A percentile compares a stretch with the other conserved stretches of the same genome.
Conservation (phyloP, 2,113 vertebrate genomes). For the Notechis scutatus region DNA sequence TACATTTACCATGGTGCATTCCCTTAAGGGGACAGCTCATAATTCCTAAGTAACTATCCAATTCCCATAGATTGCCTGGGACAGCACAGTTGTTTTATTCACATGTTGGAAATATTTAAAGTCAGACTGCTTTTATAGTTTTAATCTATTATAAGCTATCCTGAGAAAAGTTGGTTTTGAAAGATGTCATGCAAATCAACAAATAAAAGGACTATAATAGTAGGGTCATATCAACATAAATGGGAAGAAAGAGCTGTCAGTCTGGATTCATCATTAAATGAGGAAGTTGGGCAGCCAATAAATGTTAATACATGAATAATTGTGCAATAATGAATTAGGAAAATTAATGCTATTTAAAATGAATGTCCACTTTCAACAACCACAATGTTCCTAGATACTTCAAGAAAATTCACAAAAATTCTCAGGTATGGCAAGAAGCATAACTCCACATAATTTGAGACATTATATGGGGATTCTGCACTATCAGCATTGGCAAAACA, state of each 20-base stretch:
- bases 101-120: not conserved
- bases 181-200: not conserved
- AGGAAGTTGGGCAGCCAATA: not conserved
- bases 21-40: too few species aligned
- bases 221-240: not conserved
- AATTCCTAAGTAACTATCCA: too few species aligned
- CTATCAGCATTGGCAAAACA: not conserved
- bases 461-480: not conserved
- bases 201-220: not conserved
- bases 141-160: not conserved
- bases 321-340: not conserved
- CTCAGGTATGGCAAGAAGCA: not conserved
- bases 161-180: not conserved
- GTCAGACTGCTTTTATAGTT: not conserved
- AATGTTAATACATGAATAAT: not conserved
- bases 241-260: not conserved
- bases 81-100: too few species aligned
- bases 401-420: not conserved
- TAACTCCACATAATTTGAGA: not conserved
- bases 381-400: not conserved
- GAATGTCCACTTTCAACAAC: not conserved
- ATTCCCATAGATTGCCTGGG: too few species aligned
- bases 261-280: not conserved
- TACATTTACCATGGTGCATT: too few species aligned
- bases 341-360: not conserved